These are phyloP conservation scores for Myrmecophaga tridactyla DNA, from an alignment of 2,113 vertebrate genomes.

Conservation along the genomic window DNA sequence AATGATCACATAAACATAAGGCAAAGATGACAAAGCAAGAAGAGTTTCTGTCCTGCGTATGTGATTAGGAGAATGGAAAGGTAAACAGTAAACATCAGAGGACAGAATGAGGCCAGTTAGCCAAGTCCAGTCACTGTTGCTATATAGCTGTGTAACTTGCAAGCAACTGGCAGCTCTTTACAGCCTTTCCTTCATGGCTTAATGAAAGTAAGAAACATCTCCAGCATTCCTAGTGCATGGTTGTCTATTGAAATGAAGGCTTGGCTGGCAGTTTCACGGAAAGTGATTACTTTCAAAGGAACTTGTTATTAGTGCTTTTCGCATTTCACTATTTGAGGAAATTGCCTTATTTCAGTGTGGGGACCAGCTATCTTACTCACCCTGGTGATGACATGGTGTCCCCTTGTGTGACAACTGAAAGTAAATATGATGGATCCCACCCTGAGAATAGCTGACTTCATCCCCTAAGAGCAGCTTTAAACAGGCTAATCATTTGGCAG, in stretches of 20 bases:
- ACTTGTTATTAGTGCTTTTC: neutral
- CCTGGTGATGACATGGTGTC: neutral
- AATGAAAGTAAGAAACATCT: constrained; percentile 10
- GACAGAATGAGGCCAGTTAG: neutral
- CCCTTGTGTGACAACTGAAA: neutral
- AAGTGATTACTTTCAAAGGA: constrained; percentile 47
- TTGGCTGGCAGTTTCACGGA: constrained; percentile 4
- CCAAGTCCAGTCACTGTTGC: neutral
- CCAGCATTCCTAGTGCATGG: neutral
- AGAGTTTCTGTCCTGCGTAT: neutral
- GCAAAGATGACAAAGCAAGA: neutral
- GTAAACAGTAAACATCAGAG: neutral
- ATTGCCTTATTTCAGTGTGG: neutral
- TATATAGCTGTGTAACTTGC: neutral
- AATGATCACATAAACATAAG: neutral
- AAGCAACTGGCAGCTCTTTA: neutral
- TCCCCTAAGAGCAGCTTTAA: constrained; percentile 42
- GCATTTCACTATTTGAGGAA: constrained; percentile 46
- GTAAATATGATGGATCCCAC: neutral
- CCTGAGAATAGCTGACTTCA: neutral
- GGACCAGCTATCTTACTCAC: neutral
- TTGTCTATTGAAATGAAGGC: neutral
- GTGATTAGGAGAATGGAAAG: neutral
- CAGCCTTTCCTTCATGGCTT: constrained; percentile 4
- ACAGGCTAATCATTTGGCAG: constrained; percentile 20